Base-by-base conservation (phyloP, 2,113 vertebrate genomes). In the Apeltes quadracus region DNA sequence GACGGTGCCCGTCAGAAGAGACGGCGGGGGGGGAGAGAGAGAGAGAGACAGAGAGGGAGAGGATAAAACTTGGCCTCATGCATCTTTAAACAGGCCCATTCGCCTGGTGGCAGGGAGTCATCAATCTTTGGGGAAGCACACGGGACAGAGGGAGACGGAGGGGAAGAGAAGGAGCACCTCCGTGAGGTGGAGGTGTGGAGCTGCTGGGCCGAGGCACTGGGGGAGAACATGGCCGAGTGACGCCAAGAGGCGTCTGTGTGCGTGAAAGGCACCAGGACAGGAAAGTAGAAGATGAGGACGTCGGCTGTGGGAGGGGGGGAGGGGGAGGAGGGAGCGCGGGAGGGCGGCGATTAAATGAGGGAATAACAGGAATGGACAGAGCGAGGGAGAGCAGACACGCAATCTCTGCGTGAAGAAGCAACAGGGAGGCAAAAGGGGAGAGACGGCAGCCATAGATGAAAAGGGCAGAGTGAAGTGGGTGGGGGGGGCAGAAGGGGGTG, bases 81-180 rank as follows among this genome's bases (percentile, higher is more conserved):
- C 92, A 94, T 93, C 90, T 93, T 92, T 94, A 92, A 94, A 91
- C 84, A 85, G 91, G 78, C 85, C 87, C 79, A 76, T 80, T 89
- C 82, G 86, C 86, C 80, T 88, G 32, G 83, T 79, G 77, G 87
- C 84, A 82, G 77, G 84, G 87, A 92, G 86, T 92, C 92, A 92
- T 94, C 93, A 93, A 93, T 93, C 91, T 93, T 91, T 82, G 80
- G 90, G 86, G 86, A 87, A 91, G 85, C 87, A 76, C 86, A 64
- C 12, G 51, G 81, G 73, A 66, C 77, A 82, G 79, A 75, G 74
- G 61, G 53, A 84, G 88, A 89, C 69, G 36, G 84, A 72, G 78
- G 75, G 50, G 77, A 72, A 63, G 79, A 76, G 79, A 81, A 79
- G 71, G 78, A 82, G 87, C 82, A 41, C 61, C 78, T 82, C 82